These are phyloP conservation scores for Catocala nupta DNA, from an alignment of 2,888 invertebrate species.

Conservation along the genomic window DNA sequence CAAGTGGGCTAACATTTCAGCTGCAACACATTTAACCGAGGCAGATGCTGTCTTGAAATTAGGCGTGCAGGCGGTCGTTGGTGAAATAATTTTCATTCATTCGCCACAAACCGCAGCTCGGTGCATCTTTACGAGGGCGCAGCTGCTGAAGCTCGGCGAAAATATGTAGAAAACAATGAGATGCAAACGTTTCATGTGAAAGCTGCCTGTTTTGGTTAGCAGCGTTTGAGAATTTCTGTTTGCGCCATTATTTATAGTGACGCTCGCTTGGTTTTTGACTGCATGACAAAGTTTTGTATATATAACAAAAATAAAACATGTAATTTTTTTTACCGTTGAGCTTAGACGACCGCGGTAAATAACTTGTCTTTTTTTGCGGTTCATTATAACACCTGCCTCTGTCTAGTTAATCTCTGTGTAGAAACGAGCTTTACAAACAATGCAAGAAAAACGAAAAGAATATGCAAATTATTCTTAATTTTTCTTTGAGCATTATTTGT, in stretches of 20 bases:
- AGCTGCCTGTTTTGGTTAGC: constrained; percentile 16
- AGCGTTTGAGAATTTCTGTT: constrained; percentile 17
- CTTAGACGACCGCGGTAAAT: too few relatives aligned
- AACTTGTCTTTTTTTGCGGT: too few relatives aligned
- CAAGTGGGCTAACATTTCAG: constrained; percentile 24
- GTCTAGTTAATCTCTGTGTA: too few relatives aligned
- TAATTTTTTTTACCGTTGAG: too few relatives aligned
- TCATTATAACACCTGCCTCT: too few relatives aligned
- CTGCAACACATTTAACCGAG: constrained; percentile 38
- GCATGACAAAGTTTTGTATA: too few relatives aligned
- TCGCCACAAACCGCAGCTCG: constrained; percentile 39
- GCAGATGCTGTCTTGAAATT: constrained; percentile 50
- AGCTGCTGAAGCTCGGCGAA: constrained; percentile 41
- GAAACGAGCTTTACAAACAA: too few relatives aligned
- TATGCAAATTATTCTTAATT: too few relatives aligned
- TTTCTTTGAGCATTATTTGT: too few relatives aligned
- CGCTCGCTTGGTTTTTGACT: not conserved
- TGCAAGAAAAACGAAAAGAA: too few relatives aligned
- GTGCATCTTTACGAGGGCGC: constrained; percentile 52
- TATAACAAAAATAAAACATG: too few relatives aligned
- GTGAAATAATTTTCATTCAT: constrained; percentile 52
- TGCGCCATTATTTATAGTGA: not conserved
- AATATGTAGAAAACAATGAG: constrained; percentile 47
- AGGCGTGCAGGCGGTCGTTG: constrained; percentile 36
- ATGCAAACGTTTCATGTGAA: constrained; percentile 33